Base-by-base conservation (phyloP, 2,888 invertebrate genomes). In the Melikaiella ostensackeni region DNA sequence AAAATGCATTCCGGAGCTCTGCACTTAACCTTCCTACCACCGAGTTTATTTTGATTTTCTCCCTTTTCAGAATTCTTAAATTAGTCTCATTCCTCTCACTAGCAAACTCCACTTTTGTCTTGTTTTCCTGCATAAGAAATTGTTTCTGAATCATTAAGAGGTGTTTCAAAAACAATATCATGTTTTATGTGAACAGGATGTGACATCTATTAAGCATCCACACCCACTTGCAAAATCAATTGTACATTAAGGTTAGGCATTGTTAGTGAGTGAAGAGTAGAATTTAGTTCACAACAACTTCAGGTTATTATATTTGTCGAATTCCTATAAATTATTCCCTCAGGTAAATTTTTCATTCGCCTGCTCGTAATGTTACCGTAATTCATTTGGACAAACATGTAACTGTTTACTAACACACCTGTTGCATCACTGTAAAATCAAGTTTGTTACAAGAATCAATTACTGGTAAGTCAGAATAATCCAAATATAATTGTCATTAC, bases 141-240 rank as follows among this genome's bases (percentile, higher is more conserved):
- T 30, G 0, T 19, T 59, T 59, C 7, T 5, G 16, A 19, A 16
- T 70, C n/a, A 24, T 13, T 16, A 19, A 46, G 5, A 30, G 0
- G n/a, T 5, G 50, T 70, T 70, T 46, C 4, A 62, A 70, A 66
- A 70, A 63, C 27, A 27, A n/a, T 38, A 50, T 35, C 30, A 64
- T 50, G 61, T 76, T 76, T 50, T 75, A 70, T 57, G 30, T 75
- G 50, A 35, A 76, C 80, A 83, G 81, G 81, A 81, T 80, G 78
- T 79, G 77, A 80, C 78, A 81, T 77, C 81, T 81, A 82, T 80
- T 80, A 79, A 70, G 75, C 78, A 79, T 82, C 81, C 80, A 81
- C 83, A 82, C 79, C 83, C 83, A 83, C 80, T 82, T 82, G 75
- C 46, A 73, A 78, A 81, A 79, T 81, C 81, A 80, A 82, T 80